phyloP scores from a whole-genome alignment of 2,888 invertebrate species.

The Sarcophaga subvicina region DNA sequence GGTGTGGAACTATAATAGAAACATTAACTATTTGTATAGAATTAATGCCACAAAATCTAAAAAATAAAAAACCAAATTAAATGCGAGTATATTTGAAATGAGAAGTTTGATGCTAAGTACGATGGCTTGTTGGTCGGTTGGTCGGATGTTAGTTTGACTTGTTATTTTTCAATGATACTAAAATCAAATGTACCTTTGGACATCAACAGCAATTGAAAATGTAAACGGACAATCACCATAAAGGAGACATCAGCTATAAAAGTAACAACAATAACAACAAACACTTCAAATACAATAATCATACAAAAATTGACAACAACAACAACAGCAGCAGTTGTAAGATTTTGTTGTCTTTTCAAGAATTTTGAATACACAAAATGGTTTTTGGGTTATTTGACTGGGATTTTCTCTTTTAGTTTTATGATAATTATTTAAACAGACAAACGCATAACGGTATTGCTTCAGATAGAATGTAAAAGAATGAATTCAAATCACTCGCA shows the following conservation, averaged over 20 bases:
- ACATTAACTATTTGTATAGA: conserved; percentile 29
- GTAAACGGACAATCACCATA: background rate
- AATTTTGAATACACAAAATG: background rate
- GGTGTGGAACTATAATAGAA: background rate
- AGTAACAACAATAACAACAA: conserved; percentile 4
- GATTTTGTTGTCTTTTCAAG: background rate
- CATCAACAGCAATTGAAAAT: conserved; percentile 31
- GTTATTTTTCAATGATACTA: conserved; percentile 58
- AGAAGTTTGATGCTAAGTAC: too few relatives aligned
- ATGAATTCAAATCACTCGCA: background rate
- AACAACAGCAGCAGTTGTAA: background rate
- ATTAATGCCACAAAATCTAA: conserved; percentile 40
- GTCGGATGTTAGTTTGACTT: background rate
- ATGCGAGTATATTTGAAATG: too few relatives aligned
- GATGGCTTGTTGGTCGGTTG: too few relatives aligned
- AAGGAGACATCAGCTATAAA: background rate
- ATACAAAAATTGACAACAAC: background rate
- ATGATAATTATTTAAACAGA: conserved; percentile 37
- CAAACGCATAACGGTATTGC: background rate
- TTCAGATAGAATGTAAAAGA: background rate
- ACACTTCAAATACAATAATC: background rate
- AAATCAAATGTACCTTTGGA: conserved; percentile 65
- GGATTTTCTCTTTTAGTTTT: conserved; percentile 35
- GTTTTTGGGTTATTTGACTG: background rate
- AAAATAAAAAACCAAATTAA: background rate